Percentiles rank a stretch among this genome's conserved stretches.
phyloP scores from a whole-genome alignment of 2,797 vertebrate species.

The Acanthis flammea region DNA sequence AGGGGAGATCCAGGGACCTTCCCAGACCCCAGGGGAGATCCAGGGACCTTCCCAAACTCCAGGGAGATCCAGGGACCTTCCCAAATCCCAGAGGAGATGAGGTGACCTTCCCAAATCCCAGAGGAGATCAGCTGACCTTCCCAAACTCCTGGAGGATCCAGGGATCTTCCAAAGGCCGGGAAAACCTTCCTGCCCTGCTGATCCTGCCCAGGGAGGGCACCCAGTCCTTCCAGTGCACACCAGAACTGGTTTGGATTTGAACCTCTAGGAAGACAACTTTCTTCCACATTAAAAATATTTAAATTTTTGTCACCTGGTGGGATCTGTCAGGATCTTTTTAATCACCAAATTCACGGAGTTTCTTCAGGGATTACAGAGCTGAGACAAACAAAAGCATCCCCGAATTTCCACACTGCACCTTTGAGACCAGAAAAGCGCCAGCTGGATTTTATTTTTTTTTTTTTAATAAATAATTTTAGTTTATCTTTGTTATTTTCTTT shows the following conservation, averaged over 20 bases:
- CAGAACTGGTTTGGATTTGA: not conserved
- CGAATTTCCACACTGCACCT: not conserved
- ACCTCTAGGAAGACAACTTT: rapidly evolving
- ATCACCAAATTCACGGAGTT: not conserved
- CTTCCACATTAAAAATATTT: not conserved
- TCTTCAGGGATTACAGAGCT: not conserved
- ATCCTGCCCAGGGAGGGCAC: not conserved
- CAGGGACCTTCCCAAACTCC: rapidly evolving
- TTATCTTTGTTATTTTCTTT: not conserved
- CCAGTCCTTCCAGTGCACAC: not conserved
- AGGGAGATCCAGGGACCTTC: rapidly evolving
- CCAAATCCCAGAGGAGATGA: not conserved
- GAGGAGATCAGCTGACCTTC: not conserved
- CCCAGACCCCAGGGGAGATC: too few relatives aligned
- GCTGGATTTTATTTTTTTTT: not conserved
- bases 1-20: rapidly evolving
- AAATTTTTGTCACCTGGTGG: not conserved
- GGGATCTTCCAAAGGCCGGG: not conserved
- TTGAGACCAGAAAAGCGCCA: not conserved
- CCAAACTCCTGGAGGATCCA: not conserved
- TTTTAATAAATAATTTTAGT: not conserved
- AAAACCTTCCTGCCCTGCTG: not conserved
- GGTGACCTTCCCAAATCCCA: not conserved
- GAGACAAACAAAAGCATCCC: not conserved
- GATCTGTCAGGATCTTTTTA: not conserved